Percentiles rank a stretch among this genome's conserved stretches.
These are phyloP conservation scores for Heteromyza rotundicornis DNA, from an alignment of 2,888 invertebrate genomes.

Conservation along the genomic window DNA sequence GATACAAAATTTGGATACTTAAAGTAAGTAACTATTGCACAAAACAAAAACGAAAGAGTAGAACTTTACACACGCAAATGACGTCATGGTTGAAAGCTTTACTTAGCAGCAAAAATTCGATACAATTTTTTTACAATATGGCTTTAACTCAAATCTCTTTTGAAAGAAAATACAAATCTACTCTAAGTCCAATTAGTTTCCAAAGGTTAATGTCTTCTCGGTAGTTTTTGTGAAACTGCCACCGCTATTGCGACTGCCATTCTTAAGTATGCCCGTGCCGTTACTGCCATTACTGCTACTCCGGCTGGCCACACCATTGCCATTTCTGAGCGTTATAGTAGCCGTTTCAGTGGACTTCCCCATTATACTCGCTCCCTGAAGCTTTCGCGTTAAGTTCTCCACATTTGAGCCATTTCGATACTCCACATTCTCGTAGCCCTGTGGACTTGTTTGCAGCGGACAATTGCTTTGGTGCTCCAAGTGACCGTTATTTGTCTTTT, in stretches of 20 bases:
- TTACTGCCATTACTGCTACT: conserved; percentile 34
- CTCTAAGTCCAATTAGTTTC: conserved; percentile 44
- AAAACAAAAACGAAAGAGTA: not conserved
- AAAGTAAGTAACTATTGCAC: not conserved
- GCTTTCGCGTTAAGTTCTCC: conserved; percentile 48
- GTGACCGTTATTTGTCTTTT: conserved; percentile 64
- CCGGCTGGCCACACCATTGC: too few species aligned
- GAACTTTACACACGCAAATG: too few species aligned
- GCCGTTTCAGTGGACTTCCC: conserved; percentile 2
- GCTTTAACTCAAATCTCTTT: not conserved
- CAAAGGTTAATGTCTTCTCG: conserved; percentile 60
- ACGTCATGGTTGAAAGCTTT: not conserved
- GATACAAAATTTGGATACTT: not conserved
- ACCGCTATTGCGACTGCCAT: conserved; percentile 43
- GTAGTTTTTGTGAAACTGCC: conserved; percentile 40
- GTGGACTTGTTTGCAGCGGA: conserved; percentile 48
- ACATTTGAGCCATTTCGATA: conserved; percentile 51
- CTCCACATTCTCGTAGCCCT: conserved; percentile 14
- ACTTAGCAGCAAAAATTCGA: not conserved
- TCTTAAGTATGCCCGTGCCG: conserved; percentile 65
- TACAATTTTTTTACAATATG: not conserved
- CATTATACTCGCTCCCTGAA: conserved; percentile 40
- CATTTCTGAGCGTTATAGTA: conserved; percentile 33
- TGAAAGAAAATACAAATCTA: not conserved
- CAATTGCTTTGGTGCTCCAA: conserved; percentile 38